Conservation (phyloP, 1,140 invertebrate species). For the Trigoniulus corallinus region DNA sequence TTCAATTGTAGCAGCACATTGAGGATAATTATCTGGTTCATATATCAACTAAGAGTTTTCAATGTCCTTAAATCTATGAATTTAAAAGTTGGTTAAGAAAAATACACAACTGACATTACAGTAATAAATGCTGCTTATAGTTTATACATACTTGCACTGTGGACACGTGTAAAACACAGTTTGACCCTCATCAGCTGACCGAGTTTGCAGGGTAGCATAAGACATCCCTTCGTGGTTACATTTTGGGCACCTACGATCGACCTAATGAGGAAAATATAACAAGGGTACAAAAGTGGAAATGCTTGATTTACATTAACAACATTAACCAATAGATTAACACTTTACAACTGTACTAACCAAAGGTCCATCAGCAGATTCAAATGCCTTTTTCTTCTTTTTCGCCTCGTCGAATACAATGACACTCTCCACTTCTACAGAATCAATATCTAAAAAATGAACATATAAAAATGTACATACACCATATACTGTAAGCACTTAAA, state of each 20-base stretch:
- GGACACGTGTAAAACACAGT: conserved; percentile 95
- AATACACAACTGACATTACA: no score
- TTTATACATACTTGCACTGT: conserved; percentile 69
- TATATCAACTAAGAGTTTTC: no score
- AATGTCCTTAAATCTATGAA: no score
- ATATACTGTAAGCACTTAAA: not conserved
- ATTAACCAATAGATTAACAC: not conserved
- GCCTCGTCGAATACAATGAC: no score
- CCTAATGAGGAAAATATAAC: conserved; percentile 16
- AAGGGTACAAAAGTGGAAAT: not conserved
- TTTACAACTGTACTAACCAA: not conserved
- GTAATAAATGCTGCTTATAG: no score
- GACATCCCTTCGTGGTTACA: conserved; percentile 85
- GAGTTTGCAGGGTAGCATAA: conserved; percentile 80
- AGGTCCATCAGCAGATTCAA: not conserved
- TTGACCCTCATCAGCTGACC: conserved; percentile 97
- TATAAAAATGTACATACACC: not conserved
- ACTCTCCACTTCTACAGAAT: no score
- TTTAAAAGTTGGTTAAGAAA: no score
- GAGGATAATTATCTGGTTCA: no score
- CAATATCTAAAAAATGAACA: not conserved
- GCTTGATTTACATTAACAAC: not conserved
- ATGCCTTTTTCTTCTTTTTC: not conserved
- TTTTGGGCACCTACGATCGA: conserved; percentile 71
- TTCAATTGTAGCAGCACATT: no score